Base-by-base conservation (phyloP, 2,888 invertebrate genomes). In the Perithous albicinctus region DNA sequence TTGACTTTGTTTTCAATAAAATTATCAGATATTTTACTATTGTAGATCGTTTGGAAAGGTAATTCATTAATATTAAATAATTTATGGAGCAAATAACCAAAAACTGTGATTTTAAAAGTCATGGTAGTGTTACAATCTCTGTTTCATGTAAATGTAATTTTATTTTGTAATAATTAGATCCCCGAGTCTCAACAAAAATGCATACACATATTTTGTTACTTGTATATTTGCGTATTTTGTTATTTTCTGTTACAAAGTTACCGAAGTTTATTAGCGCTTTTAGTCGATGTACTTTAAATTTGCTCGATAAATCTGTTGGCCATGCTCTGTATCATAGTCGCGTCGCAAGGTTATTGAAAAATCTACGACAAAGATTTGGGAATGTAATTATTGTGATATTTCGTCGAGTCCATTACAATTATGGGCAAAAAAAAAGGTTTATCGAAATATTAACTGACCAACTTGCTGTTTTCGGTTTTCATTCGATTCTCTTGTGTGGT, bases 191-290 rank as follows among this genome's bases (percentile, higher is more conserved):
- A 72, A 80, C 48, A 48, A 43, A 32, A 63, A 79, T 35, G 35
- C 38, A 48, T 41, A 54, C 70, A 76, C 8, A 59, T 66, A 66
- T 80, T 76, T 76, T 76, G 66, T 80, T 59, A 66, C 56, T 66
- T 2, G 61, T 48, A 51, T 38, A 51, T 38, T 56, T 29, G 43
- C 56, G 56, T 67, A 76, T 67, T 77, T 73, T 77, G 80, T 80
- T 80, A 72, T 67, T 72, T n/a, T 51, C 26, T 61, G 72, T 80
- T 80, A 61, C 48, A 51, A 38, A 46, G 41, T 80, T 61, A 79
- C 23, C 41, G 18, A 59, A 76, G 56, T 76, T 66, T 66, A 72
- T 72, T 66, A 80, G 46, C 26, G 38, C n/a, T 23, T 56, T 70
- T 64, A 70, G 26, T 41, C 41, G n/a, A 29, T 32, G 8, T 35